phyloP scores from a whole-genome alignment of 1,140 invertebrate genomes.

The Pseudachorutes palmiensis region DNA sequence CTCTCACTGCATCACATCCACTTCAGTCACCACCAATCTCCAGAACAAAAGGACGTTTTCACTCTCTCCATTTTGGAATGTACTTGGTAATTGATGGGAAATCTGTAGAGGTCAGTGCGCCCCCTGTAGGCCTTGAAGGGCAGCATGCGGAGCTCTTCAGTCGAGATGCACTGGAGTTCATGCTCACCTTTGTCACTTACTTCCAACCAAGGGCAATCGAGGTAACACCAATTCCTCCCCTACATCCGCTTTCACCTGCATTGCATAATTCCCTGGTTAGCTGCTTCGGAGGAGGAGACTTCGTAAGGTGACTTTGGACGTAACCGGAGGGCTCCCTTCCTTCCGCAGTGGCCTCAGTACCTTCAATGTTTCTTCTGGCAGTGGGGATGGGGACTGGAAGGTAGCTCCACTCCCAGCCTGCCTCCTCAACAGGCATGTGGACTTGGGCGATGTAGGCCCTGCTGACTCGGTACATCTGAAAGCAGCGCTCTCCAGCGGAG shows the following conservation, averaged over 20 bases:
- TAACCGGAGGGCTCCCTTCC: slow-evolving; percentile 21
- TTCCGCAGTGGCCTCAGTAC: slow-evolving; percentile 17
- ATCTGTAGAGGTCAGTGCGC: slow-evolving; percentile 28
- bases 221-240: no score
- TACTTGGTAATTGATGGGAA: no score
- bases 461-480: slow-evolving; percentile 50
- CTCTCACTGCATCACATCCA: no score
- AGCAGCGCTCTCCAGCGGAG: slow-evolving; percentile 43
- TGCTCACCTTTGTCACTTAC: slow-evolving; percentile 24
- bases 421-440: slow-evolving; percentile 47
- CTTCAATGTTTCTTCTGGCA: not conserved
- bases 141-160: slow-evolving; percentile 31
- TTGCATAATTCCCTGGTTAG: not conserved
- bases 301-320: slow-evolving; percentile 19
- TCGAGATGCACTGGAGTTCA: slow-evolving; percentile 28
- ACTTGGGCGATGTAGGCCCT: slow-evolving; percentile 54
- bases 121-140: slow-evolving; percentile 22
- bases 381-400: slow-evolving; percentile 45
- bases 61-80: no score
- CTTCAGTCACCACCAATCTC: no score
- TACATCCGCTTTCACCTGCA: not conserved
- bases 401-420: slow-evolving; percentile 48
- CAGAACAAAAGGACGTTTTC: no score
- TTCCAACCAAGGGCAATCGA: slow-evolving; percentile 27
- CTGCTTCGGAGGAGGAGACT: slow-evolving; percentile 9